Evolutionary conservation across 2,113 vertebrate genomes (phyloP).

Genomic region (Bathybates hornii): DNA sequence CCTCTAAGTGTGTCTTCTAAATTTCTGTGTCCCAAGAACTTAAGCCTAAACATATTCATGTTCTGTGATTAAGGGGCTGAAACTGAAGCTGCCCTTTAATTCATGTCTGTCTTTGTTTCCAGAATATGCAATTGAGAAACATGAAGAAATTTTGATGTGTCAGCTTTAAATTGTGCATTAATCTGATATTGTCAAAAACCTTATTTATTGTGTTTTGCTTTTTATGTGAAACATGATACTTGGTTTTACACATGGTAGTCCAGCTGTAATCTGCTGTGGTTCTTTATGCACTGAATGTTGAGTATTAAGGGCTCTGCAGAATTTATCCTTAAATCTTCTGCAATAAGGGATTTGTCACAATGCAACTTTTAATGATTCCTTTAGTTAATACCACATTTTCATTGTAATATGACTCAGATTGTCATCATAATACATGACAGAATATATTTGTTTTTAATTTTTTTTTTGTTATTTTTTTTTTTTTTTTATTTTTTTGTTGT

Average conservation of each 20-base stretch:
- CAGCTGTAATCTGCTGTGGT: neutral
- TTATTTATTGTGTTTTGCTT: neutral
- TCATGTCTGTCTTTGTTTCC: neutral
- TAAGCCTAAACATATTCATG: neutral
- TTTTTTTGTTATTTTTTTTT: neutral
- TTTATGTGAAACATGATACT: neutral
- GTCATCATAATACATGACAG: neutral
- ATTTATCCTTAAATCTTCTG: neutral
- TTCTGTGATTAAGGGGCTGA: neutral
- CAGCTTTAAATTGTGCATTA: neutral
- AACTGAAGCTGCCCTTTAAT: conserved; percentile 23
- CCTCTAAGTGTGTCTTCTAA: neutral
- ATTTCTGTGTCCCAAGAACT: neutral
- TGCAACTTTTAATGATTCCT: neutral
- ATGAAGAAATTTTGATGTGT: neutral
- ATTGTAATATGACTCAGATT: neutral
- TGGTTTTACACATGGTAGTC: neutral
- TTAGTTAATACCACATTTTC: neutral
- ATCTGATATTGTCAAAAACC: neutral
- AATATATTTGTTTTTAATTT: neutral
- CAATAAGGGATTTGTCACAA: neutral
- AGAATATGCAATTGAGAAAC: neutral
- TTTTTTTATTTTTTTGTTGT: too few relatives aligned
- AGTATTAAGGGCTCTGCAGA: neutral
- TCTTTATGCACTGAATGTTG: neutral